A percentile compares a stretch with the other conserved stretches of the same genome.
These are phyloP conservation scores for Tillus elongatus DNA, from an alignment of 2,888 invertebrate genomes.

Conservation along the genomic window DNA sequence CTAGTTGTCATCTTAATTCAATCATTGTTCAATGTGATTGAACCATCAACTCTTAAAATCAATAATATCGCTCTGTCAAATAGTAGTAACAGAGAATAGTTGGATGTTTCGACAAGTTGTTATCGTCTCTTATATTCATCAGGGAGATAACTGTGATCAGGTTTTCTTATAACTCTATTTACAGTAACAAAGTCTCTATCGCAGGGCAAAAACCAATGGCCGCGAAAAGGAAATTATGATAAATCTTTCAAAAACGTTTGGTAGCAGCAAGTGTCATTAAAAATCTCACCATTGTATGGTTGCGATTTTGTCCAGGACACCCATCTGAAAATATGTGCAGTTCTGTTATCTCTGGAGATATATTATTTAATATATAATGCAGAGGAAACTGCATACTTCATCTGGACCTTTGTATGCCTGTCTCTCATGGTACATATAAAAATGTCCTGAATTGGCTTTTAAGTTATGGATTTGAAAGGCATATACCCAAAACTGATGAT, in stretches of 20 bases:
- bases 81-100: constrained; percentile 15
- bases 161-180: constrained; percentile 18
- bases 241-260: constrained; percentile 17
- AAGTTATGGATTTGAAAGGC: constrained; percentile 19
- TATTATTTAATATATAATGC: constrained; percentile 19
- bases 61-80: constrained; percentile 9
- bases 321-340: constrained; percentile 22
- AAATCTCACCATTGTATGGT: constrained; percentile 15
- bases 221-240: constrained; percentile 7
- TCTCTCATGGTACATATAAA: constrained; percentile 21
- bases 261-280: constrained; percentile 15
- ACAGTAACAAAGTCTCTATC: constrained; percentile 18
- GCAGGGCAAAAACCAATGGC: constrained; percentile 1
- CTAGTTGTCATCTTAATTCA: too few relatives aligned
- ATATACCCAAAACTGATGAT: constrained; percentile 18
- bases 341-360: constrained; percentile 14
- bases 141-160: constrained; percentile 19
- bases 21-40: constrained; percentile 12
- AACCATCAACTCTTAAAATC: constrained; percentile 3
- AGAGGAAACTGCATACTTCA: constrained; percentile 20
- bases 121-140: constrained; percentile 21
- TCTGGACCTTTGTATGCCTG: constrained; percentile 20
- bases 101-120: constrained; percentile 12
- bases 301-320: constrained; percentile 21
- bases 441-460: constrained; percentile 12